Percentiles rank a stretch among this genome's conserved stretches.
phyloP scores from a whole-genome alignment of 2,888 invertebrate species.

The Dexiosoma caninum region DNA sequence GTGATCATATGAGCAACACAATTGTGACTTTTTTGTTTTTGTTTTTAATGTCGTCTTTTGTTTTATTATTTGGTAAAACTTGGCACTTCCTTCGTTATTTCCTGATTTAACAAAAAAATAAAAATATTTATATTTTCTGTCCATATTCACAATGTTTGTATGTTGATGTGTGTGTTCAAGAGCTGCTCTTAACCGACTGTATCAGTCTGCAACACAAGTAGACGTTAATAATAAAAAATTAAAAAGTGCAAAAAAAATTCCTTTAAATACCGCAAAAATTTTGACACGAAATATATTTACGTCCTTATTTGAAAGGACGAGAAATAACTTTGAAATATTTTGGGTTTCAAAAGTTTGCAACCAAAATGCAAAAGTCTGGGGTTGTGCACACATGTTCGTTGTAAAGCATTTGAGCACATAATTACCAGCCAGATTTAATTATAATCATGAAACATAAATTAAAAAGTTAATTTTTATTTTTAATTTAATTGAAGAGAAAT shows the following conservation, averaged over 20 bases:
- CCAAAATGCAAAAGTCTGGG: slow-evolving; percentile 1
- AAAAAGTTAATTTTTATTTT: no score
- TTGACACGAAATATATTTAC: slow-evolving; percentile 39
- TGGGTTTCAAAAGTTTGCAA: not conserved
- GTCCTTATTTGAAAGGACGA: not conserved
- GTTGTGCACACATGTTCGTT: not conserved
- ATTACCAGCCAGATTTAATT: not conserved
- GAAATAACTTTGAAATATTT: not conserved
- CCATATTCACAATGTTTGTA: not conserved
- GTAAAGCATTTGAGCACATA: not conserved
- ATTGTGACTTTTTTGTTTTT: slow-evolving; percentile 30
- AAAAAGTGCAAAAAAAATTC: slow-evolving; percentile 22
- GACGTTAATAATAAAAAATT: slow-evolving; percentile 37
- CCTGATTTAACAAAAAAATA: slow-evolving; percentile 53
- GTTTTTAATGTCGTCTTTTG: slow-evolving; percentile 48
- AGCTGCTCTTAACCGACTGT: slow-evolving; percentile 51
- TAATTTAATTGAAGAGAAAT: no score
- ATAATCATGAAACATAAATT: no score
- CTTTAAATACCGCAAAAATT: slow-evolving; percentile 49
- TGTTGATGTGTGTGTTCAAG: not conserved
- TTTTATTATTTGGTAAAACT: slow-evolving; percentile 58
- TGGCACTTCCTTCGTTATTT: slow-evolving; percentile 62
- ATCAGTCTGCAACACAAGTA: slow-evolving; percentile 57
- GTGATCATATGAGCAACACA: slow-evolving; percentile 61
- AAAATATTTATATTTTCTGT: not conserved